phyloP scores from a whole-genome alignment of 2,113 vertebrate genomes.

The Sprattus sprattus region DNA sequence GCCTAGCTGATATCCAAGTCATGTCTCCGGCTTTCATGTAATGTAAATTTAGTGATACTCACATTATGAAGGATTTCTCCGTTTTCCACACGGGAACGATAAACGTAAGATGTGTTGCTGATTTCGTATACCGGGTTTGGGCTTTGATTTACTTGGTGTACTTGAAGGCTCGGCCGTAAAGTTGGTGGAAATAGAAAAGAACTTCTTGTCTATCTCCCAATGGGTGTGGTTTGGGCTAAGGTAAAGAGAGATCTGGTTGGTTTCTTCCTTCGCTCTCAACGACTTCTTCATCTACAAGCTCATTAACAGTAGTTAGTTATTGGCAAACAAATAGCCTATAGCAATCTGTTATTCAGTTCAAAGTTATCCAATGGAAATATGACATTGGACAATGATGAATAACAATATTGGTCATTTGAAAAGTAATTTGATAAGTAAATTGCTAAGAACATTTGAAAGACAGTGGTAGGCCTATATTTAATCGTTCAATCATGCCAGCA shows the following conservation, averaged over 20 bases:
- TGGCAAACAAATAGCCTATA: neutral
- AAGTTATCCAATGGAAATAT: too few relatives aligned
- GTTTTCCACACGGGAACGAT: neutral
- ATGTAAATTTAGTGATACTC: neutral
- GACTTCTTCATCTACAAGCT: too few relatives aligned
- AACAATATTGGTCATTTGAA: too few relatives aligned
- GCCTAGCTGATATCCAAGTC: neutral
- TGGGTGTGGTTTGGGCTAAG: constrained; percentile 2
- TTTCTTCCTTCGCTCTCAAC: neutral
- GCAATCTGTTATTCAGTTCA: too few relatives aligned
- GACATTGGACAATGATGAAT: too few relatives aligned
- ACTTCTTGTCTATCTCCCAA: neutral
- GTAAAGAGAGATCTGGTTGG: constrained; percentile 15
- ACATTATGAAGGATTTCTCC: neutral
- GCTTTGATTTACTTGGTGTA: neutral
- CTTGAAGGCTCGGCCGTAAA: neutral
- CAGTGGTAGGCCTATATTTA: neutral
- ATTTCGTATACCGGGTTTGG: neutral
- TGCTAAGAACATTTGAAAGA: too few relatives aligned
- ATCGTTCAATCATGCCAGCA: neutral
- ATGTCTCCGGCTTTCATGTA: neutral
- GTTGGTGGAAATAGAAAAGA: neutral
- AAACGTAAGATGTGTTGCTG: neutral
- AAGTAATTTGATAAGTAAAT: too few relatives aligned
- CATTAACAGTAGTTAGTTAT: too few relatives aligned